Conservation (phyloP, 2,113 vertebrate species). For the Periophthalmus modestus region DNA sequence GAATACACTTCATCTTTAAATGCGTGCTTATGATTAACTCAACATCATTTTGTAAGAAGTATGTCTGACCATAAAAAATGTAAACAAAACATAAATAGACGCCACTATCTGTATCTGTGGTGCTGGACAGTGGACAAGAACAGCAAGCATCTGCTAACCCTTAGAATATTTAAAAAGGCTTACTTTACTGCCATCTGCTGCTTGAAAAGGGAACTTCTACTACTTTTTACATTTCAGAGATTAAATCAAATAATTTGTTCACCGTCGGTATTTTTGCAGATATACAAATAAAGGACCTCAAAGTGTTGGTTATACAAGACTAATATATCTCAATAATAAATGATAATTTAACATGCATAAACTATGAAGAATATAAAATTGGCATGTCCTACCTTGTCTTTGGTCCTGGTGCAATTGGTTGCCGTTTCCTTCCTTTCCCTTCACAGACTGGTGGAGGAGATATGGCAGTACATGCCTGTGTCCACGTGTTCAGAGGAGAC, state of each 20-base stretch:
- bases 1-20: conserved; percentile 8
- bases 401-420: conserved; percentile 45
- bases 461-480: conserved; percentile 12
- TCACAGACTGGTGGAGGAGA: conserved; percentile 50
- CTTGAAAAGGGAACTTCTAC: conserved; percentile 38
- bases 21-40: conserved; percentile 1
- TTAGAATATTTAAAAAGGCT: conserved; percentile 39
- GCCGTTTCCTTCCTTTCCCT: conserved; percentile 42
- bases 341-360: not conserved
- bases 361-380: not conserved
- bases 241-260: not conserved
- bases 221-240: not conserved
- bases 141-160: conserved; percentile 35
- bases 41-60: not conserved
- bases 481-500: not conserved
- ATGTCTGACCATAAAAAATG: not conserved
- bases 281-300: not conserved
- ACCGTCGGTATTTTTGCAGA: not conserved
- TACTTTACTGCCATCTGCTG: conserved; percentile 63
- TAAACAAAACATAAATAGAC: conserved; percentile 11
- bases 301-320: not conserved
- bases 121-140: conserved; percentile 27
- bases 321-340: not conserved
- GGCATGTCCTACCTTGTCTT: conserved; percentile 53
- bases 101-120: conserved; percentile 29